These are phyloP conservation scores for Callosobruchus maculatus DNA, from an alignment of 2,888 invertebrate genomes.

Conservation along the genomic window DNA sequence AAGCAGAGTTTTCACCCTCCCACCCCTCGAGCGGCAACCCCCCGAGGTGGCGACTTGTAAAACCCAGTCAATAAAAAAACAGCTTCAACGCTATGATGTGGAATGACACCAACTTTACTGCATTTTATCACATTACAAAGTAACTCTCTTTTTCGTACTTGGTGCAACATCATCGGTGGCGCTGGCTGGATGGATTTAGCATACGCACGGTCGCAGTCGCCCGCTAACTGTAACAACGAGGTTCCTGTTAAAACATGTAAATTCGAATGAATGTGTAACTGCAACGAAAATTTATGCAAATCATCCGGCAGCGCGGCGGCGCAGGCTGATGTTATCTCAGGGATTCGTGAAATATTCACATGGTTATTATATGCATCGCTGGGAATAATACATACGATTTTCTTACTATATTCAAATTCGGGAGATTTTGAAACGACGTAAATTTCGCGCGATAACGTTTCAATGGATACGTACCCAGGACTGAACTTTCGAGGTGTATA, in stretches of 20 bases:
- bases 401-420: neutral
- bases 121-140: no score
- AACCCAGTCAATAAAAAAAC: no score
- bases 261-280: neutral
- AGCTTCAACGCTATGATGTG: no score
- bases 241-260: conserved; percentile 11
- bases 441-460: neutral
- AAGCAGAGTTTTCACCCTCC: no score
- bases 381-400: conserved; percentile 15
- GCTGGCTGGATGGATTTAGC: no score
- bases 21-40: no score
- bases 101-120: no score
- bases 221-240: conserved; percentile 8
- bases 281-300: neutral
- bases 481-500: neutral
- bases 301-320: neutral
- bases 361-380: conserved; percentile 26
- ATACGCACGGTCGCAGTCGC: neutral
- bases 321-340: conserved; percentile 14
- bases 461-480: neutral
- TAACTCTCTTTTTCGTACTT: no score
- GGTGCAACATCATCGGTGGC: no score
- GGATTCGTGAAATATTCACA: conserved; percentile 25
- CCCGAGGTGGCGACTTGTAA: no score
- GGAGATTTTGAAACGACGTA: neutral